Percentiles rank a stretch among this genome's conserved stretches.
Evolutionary conservation across 2,888 invertebrate species (phyloP).

Genomic region (Drosophila colorata): DNA sequence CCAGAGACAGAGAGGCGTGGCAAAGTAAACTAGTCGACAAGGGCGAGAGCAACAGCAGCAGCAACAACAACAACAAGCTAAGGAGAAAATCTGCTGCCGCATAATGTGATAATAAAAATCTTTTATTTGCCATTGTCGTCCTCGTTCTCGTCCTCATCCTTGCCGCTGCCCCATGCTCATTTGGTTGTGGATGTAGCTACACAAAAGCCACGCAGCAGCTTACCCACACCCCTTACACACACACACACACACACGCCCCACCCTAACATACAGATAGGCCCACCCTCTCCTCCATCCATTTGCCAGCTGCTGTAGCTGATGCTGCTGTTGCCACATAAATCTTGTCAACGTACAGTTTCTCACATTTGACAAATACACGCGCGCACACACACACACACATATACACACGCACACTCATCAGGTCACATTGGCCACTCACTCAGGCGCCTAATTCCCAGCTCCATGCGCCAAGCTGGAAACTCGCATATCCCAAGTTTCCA

Average conservation of each 20-base stretch:
- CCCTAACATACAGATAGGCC: not conserved
- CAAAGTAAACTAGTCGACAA: constrained; percentile 48
- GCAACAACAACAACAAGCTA: constrained; percentile 12
- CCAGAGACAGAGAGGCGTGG: constrained; percentile 10
- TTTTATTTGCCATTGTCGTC: constrained; percentile 75
- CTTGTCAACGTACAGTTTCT: constrained; percentile 75
- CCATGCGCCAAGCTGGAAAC: constrained; percentile 16
- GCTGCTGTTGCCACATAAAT: constrained; percentile 65
- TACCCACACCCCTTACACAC: constrained; percentile 15
- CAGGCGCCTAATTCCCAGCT: constrained; percentile 71
- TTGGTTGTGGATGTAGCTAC: constrained; percentile 34
- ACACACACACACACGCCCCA: not conserved
- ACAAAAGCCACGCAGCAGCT: constrained; percentile 48
- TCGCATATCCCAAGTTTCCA: constrained; percentile 4
- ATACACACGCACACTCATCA: constrained; percentile 7
- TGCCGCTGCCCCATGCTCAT: constrained; percentile 35
- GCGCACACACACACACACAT: not conserved
- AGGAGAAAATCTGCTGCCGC: constrained; percentile 72
- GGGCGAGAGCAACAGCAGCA: constrained; percentile 1
- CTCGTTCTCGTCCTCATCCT: constrained; percentile 18
- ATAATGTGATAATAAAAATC: constrained; percentile 80
- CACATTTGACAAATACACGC: constrained; percentile 66
- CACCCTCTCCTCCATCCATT: constrained; percentile 1
- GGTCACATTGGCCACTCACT: constrained; percentile 60
- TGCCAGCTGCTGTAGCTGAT: constrained; percentile 37